Evolutionary conservation across 2,888 invertebrate species (phyloP).

Genomic region (Philereme transversata): DNA sequence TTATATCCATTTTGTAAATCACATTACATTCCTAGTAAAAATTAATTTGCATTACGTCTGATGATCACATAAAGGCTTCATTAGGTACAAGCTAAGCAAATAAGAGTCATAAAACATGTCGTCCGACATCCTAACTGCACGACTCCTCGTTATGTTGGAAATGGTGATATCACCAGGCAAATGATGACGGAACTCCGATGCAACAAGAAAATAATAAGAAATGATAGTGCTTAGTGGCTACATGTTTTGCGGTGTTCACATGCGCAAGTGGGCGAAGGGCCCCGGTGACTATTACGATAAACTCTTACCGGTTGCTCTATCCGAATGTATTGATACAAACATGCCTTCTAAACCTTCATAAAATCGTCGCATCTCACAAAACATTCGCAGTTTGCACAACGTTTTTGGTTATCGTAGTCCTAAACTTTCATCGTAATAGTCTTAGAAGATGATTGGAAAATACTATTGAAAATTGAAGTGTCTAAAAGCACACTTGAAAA

Average conservation of each 20-base stretch:
- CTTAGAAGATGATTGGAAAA: too few species aligned
- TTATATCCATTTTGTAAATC: background rate
- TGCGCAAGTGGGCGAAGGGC: background rate
- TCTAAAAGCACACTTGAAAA: too few species aligned
- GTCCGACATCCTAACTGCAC: conserved; percentile 45
- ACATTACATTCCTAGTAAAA: conserved; percentile 2
- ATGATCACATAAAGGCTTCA: conserved; percentile 10
- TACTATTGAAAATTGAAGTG: too few species aligned
- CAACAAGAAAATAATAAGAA: conserved; percentile 49
- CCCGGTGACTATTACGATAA: background rate
- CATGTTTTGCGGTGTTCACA: background rate
- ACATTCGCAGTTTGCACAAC: too few species aligned
- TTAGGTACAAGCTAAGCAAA: conserved; percentile 13
- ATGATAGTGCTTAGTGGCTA: conserved; percentile 24
- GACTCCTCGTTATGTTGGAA: conserved; percentile 46
- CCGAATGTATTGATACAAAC: too few species aligned
- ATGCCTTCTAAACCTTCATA: too few species aligned
- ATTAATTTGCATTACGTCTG: conserved; percentile 9
- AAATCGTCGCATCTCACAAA: too few species aligned
- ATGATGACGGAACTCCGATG: conserved; percentile 57
- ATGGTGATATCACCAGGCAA: conserved; percentile 62
- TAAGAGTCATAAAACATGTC: conserved; percentile 38
- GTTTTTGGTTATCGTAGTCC: too few species aligned
- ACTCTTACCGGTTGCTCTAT: too few species aligned
- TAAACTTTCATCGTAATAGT: too few species aligned